Base-by-base conservation (phyloP, 2,888 invertebrate genomes). In the Oscheius sp. region DNA sequence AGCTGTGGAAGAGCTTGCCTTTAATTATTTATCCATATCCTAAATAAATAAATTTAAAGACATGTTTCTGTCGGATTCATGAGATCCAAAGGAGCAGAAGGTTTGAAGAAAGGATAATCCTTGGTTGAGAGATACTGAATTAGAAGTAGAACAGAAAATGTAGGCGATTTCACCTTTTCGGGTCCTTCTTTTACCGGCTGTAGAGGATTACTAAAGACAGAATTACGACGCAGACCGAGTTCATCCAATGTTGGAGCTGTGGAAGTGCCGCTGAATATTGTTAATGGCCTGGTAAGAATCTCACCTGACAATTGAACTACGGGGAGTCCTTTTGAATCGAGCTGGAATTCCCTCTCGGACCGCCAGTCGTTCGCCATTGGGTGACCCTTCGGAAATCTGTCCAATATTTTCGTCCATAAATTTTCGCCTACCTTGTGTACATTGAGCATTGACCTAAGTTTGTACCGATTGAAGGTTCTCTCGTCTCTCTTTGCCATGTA, bases 401-500 rank as follows among this genome's bases (percentile, higher is more conserved):
- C 18, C 6, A 7, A n/a, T 41, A 3, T 61, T 18, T 43, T 18
- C 16, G 21, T 49, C 21, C 3, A 45, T 12, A 45, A 45, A 45
- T 45, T 12, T 45, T 12, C 9, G n/a, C 13, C 6, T 12, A 61
- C 61, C 45, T 61, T 61, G 43, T 61, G 61, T 1, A 61, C 61
- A 69, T 77, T 76, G 53, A 81, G 72, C 58, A 80, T 61, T 0
- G 81, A 77, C 53, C 81, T 66, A n/a, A 88, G 85, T 49, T 83
- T 81, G 72, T 87, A 87, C 0, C 86, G 81, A 74, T 87, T 86
- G 74, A 83, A 88, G 1, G 87, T 86, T 58, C 85, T 46, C 55
- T 88, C 88, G 70, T 88, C 88, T 35, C 87, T 72, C 71, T 88
- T 88, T 7, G 88, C 87, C 88, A 88, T 83, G 76, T 85, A 88